These are phyloP conservation scores for Alexandromys fortis DNA, from an alignment of 2,113 vertebrate genomes.

Conservation along the genomic window DNA sequence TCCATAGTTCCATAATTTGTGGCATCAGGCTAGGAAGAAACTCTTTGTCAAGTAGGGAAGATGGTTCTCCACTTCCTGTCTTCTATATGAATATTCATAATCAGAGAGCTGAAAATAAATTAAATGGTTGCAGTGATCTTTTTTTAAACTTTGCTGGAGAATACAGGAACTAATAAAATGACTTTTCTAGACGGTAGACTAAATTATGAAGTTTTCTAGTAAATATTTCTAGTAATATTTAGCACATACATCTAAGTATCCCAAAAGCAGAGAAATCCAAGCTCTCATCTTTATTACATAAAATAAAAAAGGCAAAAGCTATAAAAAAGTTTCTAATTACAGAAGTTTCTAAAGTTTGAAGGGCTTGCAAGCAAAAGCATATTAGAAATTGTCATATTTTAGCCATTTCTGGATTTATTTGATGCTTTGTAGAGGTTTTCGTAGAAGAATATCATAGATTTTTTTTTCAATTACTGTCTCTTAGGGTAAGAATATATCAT, in stretches of 20 bases:
- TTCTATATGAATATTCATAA: not conserved
- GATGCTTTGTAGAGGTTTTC: constrained; percentile 29
- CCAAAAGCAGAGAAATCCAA: not conserved
- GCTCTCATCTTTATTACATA: not conserved
- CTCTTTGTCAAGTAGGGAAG: not conserved
- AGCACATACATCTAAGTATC: not conserved
- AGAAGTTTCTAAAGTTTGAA: constrained; percentile 18
- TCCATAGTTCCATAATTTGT: not conserved
- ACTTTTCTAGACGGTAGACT: constrained; percentile 32
- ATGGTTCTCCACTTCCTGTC: not conserved
- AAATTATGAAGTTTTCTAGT: not conserved
- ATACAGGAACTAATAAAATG: constrained; percentile 9
- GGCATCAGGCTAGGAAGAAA: not conserved
- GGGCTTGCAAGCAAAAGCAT: not conserved
- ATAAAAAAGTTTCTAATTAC: constrained; percentile 54
- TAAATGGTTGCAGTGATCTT: constrained; percentile 1
- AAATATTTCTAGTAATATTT: not conserved
- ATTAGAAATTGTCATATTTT: not conserved
- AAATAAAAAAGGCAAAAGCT: not conserved
- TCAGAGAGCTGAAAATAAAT: constrained; percentile 17
- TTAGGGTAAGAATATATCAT: constrained; percentile 6
- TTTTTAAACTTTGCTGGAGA: constrained; percentile 26
- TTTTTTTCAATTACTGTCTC: constrained; percentile 31
- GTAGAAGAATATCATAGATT: not conserved
- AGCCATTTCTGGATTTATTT: constrained; percentile 13